Base-by-base conservation (phyloP, 2,888 invertebrate genomes). In the Synanthedon vespiformis region DNA sequence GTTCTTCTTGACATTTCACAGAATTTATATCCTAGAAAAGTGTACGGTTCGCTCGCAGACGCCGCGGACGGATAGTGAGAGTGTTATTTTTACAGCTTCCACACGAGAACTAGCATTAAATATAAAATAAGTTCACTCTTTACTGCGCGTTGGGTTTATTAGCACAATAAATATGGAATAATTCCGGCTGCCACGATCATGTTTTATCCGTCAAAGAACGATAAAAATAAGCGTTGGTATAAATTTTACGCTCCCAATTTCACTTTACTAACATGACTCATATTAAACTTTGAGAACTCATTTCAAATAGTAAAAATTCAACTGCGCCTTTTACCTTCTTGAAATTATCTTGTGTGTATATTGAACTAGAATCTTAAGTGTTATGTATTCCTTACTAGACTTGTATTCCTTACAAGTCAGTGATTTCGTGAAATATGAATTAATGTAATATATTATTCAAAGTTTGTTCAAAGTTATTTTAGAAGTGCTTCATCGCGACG, bases 1-100 rank as follows among this genome's bases (percentile, higher is more conserved):
- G 69, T 63, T 61, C 67, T 61, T 59, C 62, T 68, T 70, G 74
- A 77, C 72, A 55, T 53, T 67, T 58, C 57, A 57, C 51, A 56
- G 60, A 64, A 66, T 66, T 66, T 68, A 66, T 67, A 61, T 56
- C 56, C 51, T 53, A 40, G 55, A 58, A 55, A 59, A 58, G 53
- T 57, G 48, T 52, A 52, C 52, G 53, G 57, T 56, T 57, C 53
- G 54, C 55, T 34, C 34, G 34, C 34, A 8, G 34, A 34, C 34
- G 58, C 55, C 58, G 56, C 58, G 58, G 59, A 59, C 57, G 48
- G 52, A 12, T 18, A 53, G 51, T 54, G 56, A 56, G 56, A 56
- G 57, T 57, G 56, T 48, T 51, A 48, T 40, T 52, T 52, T 54
- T 48, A 48, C 16, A 11, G 48, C 48, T 16, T 48, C n/a, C 14